Evolutionary conservation across 2,113 vertebrate species (phyloP), one percentile per base, ranked within the genome.

Genomic region (Brachyhypopomus gauderio): DNA sequence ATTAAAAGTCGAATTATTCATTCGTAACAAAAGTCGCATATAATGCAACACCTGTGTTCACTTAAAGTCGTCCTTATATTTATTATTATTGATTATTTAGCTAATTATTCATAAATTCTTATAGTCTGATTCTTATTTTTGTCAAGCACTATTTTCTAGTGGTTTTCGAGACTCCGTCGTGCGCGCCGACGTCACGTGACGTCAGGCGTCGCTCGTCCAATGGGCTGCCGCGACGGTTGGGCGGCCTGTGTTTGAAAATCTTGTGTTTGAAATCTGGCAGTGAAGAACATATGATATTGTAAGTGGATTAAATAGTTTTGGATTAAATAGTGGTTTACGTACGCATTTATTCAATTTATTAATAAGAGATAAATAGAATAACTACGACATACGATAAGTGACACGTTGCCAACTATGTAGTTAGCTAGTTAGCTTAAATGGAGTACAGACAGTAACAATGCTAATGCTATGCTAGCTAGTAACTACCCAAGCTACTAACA

Each of bases 211-310:
- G 66, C 30, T 3, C 85, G 5, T 52, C 45, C 45, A 52, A 92
- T 92, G 87, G 17, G 80, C 72, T 36, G 72, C 73, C 63, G 85
- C 9, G 45, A 75, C 84, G 79, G 87, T 85, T 87, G 79, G 77
- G 27, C 25, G 52, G 84, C 83, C 89, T 80, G 83, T 86, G 86
- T 93, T 94, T 93, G 83, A 94, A 93, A 92, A 89, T 92, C 85
- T 90, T 92, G 88, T 90, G 90, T 90, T 87, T 87, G 76, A 60
- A 3, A 8, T 22, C 7, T 48, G 71, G 22, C 5, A 0, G 23
- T 48, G 59, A 63, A 80, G 36, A 56, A n/a, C 14, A 1, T 17
- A 4, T 11, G 6, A 1, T 63, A 1, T n/a, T 25, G 55, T 45
- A 17, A 52, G 17, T 20, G 78, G 30, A 30, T 30, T 30, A 30